Percentiles rank a stretch among this genome's conserved stretches.
Evolutionary conservation across 2,888 invertebrate species (phyloP).

Genomic region (Julus scanicus): DNA sequence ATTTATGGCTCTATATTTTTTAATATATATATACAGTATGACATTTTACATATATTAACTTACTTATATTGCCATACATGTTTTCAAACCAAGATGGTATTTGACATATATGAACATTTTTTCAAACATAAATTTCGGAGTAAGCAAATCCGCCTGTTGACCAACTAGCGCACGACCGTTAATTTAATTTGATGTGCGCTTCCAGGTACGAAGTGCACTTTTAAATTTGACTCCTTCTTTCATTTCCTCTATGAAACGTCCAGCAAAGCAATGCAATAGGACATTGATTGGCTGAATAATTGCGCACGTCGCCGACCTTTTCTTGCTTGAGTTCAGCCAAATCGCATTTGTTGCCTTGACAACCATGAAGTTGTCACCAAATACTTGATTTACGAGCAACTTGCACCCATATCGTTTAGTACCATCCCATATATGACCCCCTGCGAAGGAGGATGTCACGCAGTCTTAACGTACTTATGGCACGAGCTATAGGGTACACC

Average conservation of each 20-base stretch:
- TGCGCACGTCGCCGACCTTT: conserved; percentile 40
- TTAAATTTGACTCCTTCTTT: background rate
- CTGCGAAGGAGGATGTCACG: background rate
- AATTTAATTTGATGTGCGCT: background rate
- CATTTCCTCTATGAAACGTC: background rate
- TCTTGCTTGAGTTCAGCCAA: conserved; percentile 3
- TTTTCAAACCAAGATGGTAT: background rate
- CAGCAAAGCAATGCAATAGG: background rate
- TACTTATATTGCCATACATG: no score
- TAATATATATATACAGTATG: no score
- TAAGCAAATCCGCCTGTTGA: background rate
- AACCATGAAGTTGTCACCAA: conserved; percentile 30
- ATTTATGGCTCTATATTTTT: no score
- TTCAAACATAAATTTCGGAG: background rate
- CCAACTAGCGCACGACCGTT: background rate
- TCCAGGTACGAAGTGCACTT: background rate
- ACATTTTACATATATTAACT: no score
- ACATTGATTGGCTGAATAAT: conserved; percentile 11
- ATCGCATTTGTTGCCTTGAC: conserved; percentile 20
- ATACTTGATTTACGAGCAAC: background rate
- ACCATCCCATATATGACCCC: background rate
- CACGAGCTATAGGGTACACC: background rate
- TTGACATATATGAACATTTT: background rate
- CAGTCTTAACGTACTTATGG: background rate
- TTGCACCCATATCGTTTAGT: background rate